Evolutionary conservation across 2,888 invertebrate species (phyloP), one percentile per base, ranked within the genome.

Genomic region (Lithophane leautieri): DNA sequence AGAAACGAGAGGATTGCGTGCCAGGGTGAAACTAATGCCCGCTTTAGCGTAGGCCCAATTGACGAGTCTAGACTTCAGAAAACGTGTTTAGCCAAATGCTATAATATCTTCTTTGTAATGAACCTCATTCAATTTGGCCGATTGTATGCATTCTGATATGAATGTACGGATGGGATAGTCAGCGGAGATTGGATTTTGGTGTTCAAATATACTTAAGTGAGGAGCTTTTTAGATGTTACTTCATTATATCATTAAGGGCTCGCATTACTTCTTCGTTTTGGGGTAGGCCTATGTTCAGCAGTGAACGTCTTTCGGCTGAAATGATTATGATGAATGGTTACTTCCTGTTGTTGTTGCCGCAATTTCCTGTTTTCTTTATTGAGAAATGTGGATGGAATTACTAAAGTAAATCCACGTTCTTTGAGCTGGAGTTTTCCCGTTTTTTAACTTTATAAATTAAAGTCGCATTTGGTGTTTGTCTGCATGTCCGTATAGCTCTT

Each of bases 1-100:
- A 54, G 67, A 75, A 82, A 82, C 47, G 81, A 75, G 81, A 81
- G 52, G 34, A 61, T 82, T 60, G 85, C 81, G 65, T 82, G 81
- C 47, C 62, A 52, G 61, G 22, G 40, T 28, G 56, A 71, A 70
- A 70, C 70, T 66, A 75, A 63, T 58, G 56, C 12, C 4, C 56
- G 34, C 14, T 22, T 42, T 60, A 60, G 6, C 34, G 40, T 70
- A 68, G 28, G 61, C 54, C n/a, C 25, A 47, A 58, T 34, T 56
- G 28, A 28, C 22, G 25, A 54, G 74, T 81, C 81, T 74, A 85
- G 81, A 66, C 81, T 71, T 28, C 34, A 34, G 68, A 58, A 69
- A 68, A 68, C 22, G 58, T 73, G 44, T 52, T 47, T 56, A 58
- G 19, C 25, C 6, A 47, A 58, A 42, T n/a, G 14, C 8, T 77